Base-by-base conservation (phyloP, 2,113 vertebrate species). In the Stomatorhinus ivindoensis region DNA sequence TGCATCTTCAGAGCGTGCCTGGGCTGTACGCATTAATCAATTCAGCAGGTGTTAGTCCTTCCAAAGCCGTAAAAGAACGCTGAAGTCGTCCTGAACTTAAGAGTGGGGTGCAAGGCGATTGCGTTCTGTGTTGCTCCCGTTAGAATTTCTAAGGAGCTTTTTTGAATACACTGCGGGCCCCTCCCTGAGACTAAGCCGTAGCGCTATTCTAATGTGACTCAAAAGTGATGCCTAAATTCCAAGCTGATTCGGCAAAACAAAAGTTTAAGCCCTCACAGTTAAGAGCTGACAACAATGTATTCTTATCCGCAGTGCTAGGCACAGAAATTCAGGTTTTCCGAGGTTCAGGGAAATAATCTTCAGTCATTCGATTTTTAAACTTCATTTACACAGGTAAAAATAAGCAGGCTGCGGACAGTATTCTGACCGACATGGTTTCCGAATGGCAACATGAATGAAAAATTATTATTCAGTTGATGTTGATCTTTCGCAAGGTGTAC, bases 211-310 rank as follows among this genome's bases (percentile, higher is more conserved):
- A 42, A 80, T 80, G 35, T 80, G 73, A 80, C 73, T 80, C 31
- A 27, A 80, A 80, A 80, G 73, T 42, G 73, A 35, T 80, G 73
- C 73, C 73, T 80, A 80, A 80, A 80, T 80, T 80, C 73, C 73
- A 80, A 80, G 73, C 73, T 80, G 73, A 80, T 80, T 80, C 73
- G 35, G 73, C 73, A 80, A 80, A 80, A 80, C 73, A 80, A 80
- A 80, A 80, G 73, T 80, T 80, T 80, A 80, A 80, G 35, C 13
- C 73, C 73, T 80, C 73, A 80, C 35, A 42, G 73, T 42, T 80
- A 80, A 42, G 73, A 80, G 73, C 73, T 80, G 31, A 80, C 73
- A 80, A 80, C 35, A 80, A 80, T 80, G 73, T 80, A 80, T 80
- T 80, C 73, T 80, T 80, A 17, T 42, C 35, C 31, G 73, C 73